A percentile compares a stretch with the other conserved stretches of the same genome.
phyloP scores from a whole-genome alignment of 2,888 invertebrate genomes.

The Lithophane socia region DNA sequence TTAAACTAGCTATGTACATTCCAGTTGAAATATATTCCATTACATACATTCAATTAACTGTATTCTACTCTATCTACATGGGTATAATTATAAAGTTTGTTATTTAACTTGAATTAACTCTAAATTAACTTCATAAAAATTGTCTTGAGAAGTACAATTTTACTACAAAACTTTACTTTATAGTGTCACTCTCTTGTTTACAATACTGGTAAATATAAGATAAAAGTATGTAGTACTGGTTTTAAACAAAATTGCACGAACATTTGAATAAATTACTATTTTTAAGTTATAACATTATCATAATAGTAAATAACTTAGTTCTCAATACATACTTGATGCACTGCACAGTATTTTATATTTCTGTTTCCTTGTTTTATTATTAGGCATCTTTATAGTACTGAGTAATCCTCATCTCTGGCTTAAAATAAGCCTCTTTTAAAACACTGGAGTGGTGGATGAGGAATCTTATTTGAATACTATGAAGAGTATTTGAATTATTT shows the following conservation, averaged over 20 bases:
- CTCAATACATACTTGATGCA: not conserved
- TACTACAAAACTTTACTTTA: not conserved
- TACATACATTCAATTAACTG: not conserved
- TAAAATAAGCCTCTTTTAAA: slow-evolving; percentile 19
- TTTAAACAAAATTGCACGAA: not conserved
- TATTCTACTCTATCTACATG: not conserved
- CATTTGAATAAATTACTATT: not conserved
- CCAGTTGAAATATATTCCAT: no score
- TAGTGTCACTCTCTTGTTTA: not conserved
- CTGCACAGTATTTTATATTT: not conserved
- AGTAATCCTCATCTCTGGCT: slow-evolving; percentile 22
- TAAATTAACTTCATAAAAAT: not conserved
- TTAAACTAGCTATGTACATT: not conserved
- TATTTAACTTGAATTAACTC: not conserved
- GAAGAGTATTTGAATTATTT: no score
- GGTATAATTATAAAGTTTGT: not conserved
- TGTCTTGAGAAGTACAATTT: not conserved
- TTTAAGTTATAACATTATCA: not conserved
- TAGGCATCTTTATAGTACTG: slow-evolving; percentile 2
- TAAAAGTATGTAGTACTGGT: not conserved
- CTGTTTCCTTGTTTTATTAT: slow-evolving; percentile 6
- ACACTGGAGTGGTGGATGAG: not conserved
- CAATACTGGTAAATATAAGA: not conserved
- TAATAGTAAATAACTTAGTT: not conserved
- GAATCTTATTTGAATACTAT: not conserved